Percentiles rank a stretch among this genome's conserved stretches.
Evolutionary conservation across 2,797 vertebrate species (phyloP).

Genomic region (Loris lydekkerianus): DNA sequence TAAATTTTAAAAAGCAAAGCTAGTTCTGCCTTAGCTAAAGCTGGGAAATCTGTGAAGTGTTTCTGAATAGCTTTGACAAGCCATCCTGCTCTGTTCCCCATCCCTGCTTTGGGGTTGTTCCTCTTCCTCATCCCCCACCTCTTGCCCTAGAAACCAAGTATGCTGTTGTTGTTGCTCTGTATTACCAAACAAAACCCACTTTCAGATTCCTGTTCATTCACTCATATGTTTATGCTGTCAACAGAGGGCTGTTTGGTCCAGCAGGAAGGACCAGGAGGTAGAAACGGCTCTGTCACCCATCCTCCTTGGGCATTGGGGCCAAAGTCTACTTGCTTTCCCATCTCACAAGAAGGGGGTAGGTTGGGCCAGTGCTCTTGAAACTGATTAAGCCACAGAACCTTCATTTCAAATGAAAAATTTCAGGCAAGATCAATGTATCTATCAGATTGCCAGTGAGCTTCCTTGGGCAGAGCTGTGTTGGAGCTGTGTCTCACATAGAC

Average conservation of each 20-base stretch:
- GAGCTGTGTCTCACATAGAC: background rate
- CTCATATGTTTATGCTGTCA: background rate
- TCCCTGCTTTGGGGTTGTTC: background rate
- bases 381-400: background rate
- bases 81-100: background rate
- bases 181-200: slow-evolving; percentile 57
- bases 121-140: background rate
- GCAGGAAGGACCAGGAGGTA: background rate
- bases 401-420: background rate
- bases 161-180: slow-evolving; percentile 12
- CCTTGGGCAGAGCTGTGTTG: background rate
- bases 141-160: slow-evolving; percentile 8
- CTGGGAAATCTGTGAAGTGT: fast-evolving
- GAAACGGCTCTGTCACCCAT: background rate
- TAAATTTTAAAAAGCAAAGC: background rate
- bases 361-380: background rate
- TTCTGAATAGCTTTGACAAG: background rate
- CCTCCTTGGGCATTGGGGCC: background rate
- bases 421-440: background rate
- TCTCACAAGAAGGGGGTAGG: background rate
- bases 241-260: background rate
- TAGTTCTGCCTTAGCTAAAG: background rate
- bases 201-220: background rate
- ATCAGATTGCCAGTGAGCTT: fast-evolving
- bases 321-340: background rate